Conservation (phyloP, 2,797 vertebrate species). For the Nyctalus aviator region DNA sequence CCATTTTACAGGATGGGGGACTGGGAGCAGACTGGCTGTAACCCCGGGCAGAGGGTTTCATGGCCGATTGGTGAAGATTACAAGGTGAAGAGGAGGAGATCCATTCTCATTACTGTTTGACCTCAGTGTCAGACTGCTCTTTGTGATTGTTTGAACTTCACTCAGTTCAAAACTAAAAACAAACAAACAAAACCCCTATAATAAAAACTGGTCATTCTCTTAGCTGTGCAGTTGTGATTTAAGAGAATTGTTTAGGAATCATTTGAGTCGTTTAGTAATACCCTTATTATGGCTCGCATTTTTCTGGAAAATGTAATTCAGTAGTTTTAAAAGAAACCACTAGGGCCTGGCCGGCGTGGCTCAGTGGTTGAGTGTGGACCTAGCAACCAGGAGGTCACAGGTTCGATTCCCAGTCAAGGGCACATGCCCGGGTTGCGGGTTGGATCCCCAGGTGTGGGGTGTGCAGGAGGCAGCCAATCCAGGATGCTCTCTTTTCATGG, state of each 20-base stretch:
- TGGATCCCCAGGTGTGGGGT: too few relatives aligned
- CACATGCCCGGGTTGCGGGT: too few relatives aligned
- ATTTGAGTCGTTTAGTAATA: conserved; percentile 23
- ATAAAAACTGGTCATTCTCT: not conserved
- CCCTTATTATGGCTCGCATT: not conserved
- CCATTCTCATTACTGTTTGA: conserved; percentile 17
- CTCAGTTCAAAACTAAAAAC: not conserved
- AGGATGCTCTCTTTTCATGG: too few relatives aligned
- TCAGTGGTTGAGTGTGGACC: too few relatives aligned
- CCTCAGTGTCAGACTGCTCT: not conserved
- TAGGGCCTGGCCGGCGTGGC: too few relatives aligned
- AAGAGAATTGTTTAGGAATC: conserved; percentile 45
- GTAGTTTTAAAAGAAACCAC: not conserved
- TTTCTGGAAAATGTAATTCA: conserved; percentile 37
- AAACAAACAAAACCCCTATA: not conserved
- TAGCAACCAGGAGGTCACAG: too few relatives aligned
- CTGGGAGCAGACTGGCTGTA: not conserved
- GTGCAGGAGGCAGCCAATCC: too few relatives aligned
- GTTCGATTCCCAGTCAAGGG: too few relatives aligned
- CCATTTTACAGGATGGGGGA: not conserved
- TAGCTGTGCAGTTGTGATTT: conserved; percentile 35
- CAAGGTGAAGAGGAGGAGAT: not conserved
- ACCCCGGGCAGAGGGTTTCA: not conserved
- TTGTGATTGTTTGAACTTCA: conserved; percentile 3
- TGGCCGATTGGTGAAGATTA: not conserved